Conservation (phyloP, 1,140 invertebrate genomes). For the Tetraneura akinire region DNA sequence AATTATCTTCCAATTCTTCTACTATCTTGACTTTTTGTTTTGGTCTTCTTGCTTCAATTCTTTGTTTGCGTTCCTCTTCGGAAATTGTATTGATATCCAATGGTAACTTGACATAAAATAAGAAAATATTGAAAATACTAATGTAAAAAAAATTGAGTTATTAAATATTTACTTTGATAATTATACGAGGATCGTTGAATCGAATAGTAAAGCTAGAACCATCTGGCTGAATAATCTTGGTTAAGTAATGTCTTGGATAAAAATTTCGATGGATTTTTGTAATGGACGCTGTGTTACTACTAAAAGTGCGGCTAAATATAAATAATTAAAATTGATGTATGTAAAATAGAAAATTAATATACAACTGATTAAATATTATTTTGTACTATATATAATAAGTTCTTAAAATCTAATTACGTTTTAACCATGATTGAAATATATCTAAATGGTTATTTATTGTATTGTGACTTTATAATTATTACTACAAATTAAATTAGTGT, state of each 20-base stretch:
- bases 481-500: no score
- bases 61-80: conserved; percentile 69
- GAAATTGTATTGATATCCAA: conserved; percentile 71
- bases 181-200: conserved; percentile 80
- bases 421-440: no score
- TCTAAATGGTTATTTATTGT: no score
- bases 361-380: no score
- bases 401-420: no score
- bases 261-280: conserved; percentile 70
- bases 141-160: conserved; percentile 7
- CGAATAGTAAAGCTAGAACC: conserved; percentile 80
- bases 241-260: conserved; percentile 75
- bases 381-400: no score
- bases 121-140: no score
- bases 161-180: conserved; percentile 71
- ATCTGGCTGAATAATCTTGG: conserved; percentile 74
- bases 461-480: no score
- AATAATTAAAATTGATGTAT: no score
- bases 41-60: conserved; percentile 71
- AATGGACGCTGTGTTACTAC: conserved; percentile 69
- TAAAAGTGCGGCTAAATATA: conserved; percentile 57
- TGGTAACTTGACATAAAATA: conserved; percentile 69
- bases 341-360: no score
- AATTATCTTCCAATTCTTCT: conserved; percentile 75
- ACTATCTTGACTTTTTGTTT: conserved; percentile 74